Evolutionary conservation across 2,888 invertebrate species (phyloP).

Genomic region (Cosmorhoe ocellata): DNA sequence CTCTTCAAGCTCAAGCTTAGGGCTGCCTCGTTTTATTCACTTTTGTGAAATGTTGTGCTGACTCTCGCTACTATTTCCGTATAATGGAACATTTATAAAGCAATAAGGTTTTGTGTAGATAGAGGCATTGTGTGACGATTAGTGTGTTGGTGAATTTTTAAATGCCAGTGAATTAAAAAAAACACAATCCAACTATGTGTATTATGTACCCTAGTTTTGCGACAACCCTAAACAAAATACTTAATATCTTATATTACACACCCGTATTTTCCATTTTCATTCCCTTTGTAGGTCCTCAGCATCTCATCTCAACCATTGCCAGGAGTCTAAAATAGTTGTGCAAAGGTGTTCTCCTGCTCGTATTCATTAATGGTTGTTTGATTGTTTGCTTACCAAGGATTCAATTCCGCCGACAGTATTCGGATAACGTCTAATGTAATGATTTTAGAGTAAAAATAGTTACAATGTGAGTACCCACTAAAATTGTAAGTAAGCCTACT

Average conservation of each 20-base stretch:
- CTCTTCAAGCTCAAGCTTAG: conserved; percentile 8
- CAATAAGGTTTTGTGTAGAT: no score
- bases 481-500: no score
- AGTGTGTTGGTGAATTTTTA: no score
- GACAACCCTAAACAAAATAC: conserved; percentile 11
- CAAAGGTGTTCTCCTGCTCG: not conserved
- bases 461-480: no score
- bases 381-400: conserved; percentile 11
- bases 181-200: no score
- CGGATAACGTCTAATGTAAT: not conserved
- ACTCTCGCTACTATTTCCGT: no score
- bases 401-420: not conserved
- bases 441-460: not conserved
- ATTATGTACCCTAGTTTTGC: no score
- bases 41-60: no score
- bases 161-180: not conserved
- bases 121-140: no score
- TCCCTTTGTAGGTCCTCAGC: not conserved
- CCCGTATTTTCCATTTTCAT: not conserved
- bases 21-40: not conserved
- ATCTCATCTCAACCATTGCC: conserved; percentile 9
- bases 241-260: conserved; percentile 1
- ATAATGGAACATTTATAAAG: no score
- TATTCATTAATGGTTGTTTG: conserved; percentile 17
- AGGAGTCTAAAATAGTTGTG: conserved; percentile 6